Evolutionary conservation across 2,113 vertebrate species (phyloP).

Genomic region (Zootoca vivipara): DNA sequence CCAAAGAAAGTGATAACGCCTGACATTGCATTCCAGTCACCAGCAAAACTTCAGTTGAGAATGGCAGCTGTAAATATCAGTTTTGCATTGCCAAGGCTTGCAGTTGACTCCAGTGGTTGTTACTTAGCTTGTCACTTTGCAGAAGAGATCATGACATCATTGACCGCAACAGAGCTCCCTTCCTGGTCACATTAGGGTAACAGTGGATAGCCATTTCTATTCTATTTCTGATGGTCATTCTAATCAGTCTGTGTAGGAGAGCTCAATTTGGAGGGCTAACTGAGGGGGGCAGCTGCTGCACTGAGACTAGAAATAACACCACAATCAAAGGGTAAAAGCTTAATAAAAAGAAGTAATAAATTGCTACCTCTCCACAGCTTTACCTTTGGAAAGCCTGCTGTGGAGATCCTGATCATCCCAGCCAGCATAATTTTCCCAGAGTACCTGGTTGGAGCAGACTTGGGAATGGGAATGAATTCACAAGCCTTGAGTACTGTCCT

Average conservation of each 20-base stretch:
- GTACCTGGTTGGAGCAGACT: not conserved
- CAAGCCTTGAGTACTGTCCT: conserved; percentile 27
- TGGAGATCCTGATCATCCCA: rapidly evolving
- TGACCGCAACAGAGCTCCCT: not conserved
- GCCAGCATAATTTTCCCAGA: not conserved
- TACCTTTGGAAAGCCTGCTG: rapidly evolving
- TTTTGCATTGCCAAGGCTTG: not conserved
- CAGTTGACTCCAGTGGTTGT: not conserved
- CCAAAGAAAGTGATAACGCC: not conserved
- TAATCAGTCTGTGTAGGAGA: not conserved
- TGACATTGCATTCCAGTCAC: not conserved
- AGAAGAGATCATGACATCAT: not conserved
- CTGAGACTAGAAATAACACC: not conserved
- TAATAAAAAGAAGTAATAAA: not conserved
- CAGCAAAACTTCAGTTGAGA: no score
- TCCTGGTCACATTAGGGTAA: not conserved
- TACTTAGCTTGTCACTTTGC: not conserved
- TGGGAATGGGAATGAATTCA: conserved; percentile 23
- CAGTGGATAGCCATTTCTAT: not conserved
- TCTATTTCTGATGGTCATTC: not conserved
- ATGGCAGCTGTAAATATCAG: not conserved
- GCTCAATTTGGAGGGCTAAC: not conserved
- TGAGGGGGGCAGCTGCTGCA: not conserved
- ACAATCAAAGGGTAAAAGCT: not conserved
- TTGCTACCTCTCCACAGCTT: rapidly evolving